Evolutionary conservation across 2,888 invertebrate genomes (phyloP).

Genomic region (Choristoneura rosaceana): DNA sequence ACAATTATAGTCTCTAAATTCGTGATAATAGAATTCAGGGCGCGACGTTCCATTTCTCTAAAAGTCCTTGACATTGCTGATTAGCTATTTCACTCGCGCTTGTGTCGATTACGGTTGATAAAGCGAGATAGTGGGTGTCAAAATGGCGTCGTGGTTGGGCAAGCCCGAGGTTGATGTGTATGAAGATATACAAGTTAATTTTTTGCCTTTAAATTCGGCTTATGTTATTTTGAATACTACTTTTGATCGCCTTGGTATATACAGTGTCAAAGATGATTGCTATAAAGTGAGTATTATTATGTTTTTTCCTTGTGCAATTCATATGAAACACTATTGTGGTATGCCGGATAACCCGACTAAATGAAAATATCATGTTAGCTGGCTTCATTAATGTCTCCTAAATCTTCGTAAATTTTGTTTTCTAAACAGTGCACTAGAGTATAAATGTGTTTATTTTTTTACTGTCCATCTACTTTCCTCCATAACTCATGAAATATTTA

Average conservation of each 20-base stretch:
- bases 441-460: too few species aligned
- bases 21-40: not conserved
- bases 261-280: constrained; percentile 28
- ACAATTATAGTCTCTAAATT: not conserved
- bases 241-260: constrained; percentile 16
- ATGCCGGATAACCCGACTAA: not conserved
- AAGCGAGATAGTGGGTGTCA: not conserved
- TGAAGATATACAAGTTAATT: constrained; percentile 13
- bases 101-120: not conserved
- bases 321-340: not conserved
- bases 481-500: too few species aligned
- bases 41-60: not conserved
- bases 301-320: not conserved
- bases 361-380: not conserved
- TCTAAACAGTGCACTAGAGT: not conserved
- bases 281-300: constrained; percentile 20
- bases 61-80: constrained; percentile 7
- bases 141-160: constrained; percentile 29
- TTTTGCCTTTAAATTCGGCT: constrained; percentile 23
- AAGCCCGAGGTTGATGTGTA: constrained; percentile 10
- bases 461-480: too few species aligned
- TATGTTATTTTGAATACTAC: constrained; percentile 23
- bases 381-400: not conserved
- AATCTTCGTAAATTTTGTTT: too few species aligned
- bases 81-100: not conserved